A percentile compares a stretch with the other conserved stretches of the same genome.
These are phyloP conservation scores for Mirza zaza DNA, from an alignment of 2,113 vertebrate species.

Conservation along the genomic window DNA sequence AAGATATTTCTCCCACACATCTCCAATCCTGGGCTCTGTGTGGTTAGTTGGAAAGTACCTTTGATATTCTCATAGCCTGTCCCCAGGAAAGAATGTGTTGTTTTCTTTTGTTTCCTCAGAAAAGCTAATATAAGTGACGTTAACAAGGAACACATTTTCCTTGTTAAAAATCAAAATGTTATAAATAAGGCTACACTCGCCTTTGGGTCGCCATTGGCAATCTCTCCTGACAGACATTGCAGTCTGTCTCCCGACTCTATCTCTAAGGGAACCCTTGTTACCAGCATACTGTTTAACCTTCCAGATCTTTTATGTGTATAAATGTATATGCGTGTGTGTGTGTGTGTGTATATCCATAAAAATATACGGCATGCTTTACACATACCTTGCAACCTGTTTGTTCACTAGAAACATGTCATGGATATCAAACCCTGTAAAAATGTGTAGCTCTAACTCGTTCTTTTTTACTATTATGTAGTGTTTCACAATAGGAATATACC, in stretches of 20 bases:
- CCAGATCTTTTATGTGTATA: background rate
- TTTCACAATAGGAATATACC: background rate
- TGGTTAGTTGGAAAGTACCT: background rate
- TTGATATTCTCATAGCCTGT: background rate
- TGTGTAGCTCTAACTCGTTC: background rate
- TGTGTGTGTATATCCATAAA: background rate
- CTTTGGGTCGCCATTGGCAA: background rate
- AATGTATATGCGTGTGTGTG: background rate
- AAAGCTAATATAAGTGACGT: background rate
- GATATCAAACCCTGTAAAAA: background rate
- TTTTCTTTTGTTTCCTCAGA: background rate
- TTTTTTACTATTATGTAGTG: background rate
- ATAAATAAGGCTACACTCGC: background rate
- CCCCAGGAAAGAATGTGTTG: background rate
- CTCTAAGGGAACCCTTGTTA: background rate
- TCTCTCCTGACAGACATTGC: background rate
- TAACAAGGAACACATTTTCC: background rate
- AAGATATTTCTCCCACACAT: fast-evolving
- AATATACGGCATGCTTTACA: background rate
- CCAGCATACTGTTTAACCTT: background rate
- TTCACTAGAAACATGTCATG: background rate
- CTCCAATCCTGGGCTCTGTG: background rate
- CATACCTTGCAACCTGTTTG: background rate
- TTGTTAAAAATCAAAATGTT: background rate
- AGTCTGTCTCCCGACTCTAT: background rate